Conservation (phyloP, 2,888 invertebrate species). For the Caenorhabditis zanzibari region DNA sequence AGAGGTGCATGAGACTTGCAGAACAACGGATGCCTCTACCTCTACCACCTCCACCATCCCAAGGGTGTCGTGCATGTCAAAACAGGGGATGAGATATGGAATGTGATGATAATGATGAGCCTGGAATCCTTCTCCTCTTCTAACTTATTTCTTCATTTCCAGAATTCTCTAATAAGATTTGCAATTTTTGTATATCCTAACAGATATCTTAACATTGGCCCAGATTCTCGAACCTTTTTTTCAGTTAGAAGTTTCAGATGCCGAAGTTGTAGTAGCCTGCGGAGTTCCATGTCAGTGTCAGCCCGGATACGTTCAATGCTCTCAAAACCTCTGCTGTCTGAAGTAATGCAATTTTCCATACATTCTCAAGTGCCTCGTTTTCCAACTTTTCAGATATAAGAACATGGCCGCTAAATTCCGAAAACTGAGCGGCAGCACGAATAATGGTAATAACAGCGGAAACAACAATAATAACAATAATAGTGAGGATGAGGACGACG, state of each 20-base stretch:
- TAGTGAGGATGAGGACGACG: conserved; percentile 38
- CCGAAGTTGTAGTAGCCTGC: conserved; percentile 73
- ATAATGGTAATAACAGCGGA: conserved; percentile 30
- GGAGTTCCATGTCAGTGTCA: conserved; percentile 76
- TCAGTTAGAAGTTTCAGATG: conserved; percentile 52
- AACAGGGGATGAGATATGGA: conserved; percentile 17
- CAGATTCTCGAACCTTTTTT: neutral
- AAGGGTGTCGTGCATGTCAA: conserved; percentile 53
- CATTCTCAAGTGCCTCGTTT: conserved; percentile 35
- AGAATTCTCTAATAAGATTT: neutral
- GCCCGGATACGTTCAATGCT: conserved; percentile 79
- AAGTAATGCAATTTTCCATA: conserved; percentile 64
- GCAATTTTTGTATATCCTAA: neutral
- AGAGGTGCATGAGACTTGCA: conserved; percentile 46
- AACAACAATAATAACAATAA: conserved; percentile 44
- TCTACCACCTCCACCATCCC: conserved; percentile 33
- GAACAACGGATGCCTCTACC: conserved; percentile 47
- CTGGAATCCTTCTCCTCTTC: neutral
- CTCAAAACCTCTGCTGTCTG: conserved; percentile 76
- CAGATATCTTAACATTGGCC: conserved; percentile 3
- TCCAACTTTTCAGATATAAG: conserved; percentile 73
- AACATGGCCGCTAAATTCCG: conserved; percentile 79
- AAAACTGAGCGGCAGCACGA: conserved; percentile 55
- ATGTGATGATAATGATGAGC: neutral
- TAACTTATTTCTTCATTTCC: neutral